These are phyloP conservation scores for Globodera ellingtonae DNA, from an alignment of 1,140 invertebrate genomes.

Conservation along the genomic window DNA sequence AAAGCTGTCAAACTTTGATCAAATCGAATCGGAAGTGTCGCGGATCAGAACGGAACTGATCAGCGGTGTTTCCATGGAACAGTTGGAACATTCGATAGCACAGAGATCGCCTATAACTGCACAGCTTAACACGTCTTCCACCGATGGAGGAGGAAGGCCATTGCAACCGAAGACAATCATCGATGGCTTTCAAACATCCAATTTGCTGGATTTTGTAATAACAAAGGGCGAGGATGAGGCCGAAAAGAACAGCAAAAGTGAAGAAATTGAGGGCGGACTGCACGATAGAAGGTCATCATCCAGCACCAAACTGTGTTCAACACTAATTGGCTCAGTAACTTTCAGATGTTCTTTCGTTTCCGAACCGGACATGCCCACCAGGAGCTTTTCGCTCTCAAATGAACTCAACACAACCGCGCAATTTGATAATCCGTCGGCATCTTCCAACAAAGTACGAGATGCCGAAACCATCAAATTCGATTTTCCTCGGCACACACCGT, in stretches of 20 bases:
- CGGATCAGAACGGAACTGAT: not conserved
- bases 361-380: not conserved
- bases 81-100: not conserved
- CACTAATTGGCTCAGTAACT: not conserved
- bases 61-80: not conserved
- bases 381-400: not conserved
- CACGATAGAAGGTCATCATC: not conserved
- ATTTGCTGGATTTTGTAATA: not conserved
- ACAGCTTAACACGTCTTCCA: not conserved
- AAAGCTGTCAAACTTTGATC: not conserved
- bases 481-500: not conserved
- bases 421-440: not conserved
- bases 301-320: no score
- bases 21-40: not conserved
- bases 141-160: not conserved
- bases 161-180: not conserved
- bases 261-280: not conserved
- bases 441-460: not conserved
- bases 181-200: not conserved
- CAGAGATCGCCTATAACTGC: not conserved
- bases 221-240: not conserved
- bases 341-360: not conserved
- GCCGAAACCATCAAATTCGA: not conserved
- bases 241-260: not conserved
- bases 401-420: not conserved